phyloP scores from a whole-genome alignment of 2,113 vertebrate species.

The Nestor notabilis region DNA sequence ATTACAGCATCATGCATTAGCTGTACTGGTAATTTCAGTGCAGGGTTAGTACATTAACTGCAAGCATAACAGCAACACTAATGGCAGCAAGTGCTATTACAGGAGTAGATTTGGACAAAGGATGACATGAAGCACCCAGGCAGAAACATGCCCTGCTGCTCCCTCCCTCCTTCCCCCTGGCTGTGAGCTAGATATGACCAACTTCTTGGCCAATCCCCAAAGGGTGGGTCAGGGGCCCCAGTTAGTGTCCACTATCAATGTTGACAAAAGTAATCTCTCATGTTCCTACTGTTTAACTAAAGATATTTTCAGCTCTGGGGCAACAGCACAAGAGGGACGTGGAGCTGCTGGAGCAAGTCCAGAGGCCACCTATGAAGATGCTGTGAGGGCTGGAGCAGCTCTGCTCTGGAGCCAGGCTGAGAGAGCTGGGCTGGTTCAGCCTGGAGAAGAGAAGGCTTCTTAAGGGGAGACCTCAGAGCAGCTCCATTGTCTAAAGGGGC shows the following conservation, averaged over 20 bases:
- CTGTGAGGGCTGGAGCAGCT: no score
- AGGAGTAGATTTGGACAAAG: not conserved
- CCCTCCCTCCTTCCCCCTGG: not conserved
- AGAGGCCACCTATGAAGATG: no score
- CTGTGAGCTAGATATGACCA: not conserved
- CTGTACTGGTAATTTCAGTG: not conserved
- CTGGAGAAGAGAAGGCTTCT: no score
- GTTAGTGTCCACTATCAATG: not conserved
- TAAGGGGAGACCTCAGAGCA: no score
- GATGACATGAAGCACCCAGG: not conserved
- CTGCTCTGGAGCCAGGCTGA: no score
- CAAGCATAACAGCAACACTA: not conserved
- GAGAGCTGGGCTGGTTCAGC: no score
- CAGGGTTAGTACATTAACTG: not conserved
- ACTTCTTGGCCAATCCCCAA: not conserved
- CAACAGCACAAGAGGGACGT: no score
- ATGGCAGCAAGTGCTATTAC: not conserved
- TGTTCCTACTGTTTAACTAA: not conserved
- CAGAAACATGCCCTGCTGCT: fast-evolving
- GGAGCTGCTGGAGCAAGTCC: no score
- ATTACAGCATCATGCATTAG: not conserved
- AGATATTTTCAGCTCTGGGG: not conserved
- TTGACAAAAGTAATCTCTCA: not conserved
- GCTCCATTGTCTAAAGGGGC: no score
- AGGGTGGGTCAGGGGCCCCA: no score